A percentile compares a stretch with the other conserved stretches of the same genome.
Evolutionary conservation across 2,113 vertebrate species (phyloP).

Genomic region (Corythornis cristatus): DNA sequence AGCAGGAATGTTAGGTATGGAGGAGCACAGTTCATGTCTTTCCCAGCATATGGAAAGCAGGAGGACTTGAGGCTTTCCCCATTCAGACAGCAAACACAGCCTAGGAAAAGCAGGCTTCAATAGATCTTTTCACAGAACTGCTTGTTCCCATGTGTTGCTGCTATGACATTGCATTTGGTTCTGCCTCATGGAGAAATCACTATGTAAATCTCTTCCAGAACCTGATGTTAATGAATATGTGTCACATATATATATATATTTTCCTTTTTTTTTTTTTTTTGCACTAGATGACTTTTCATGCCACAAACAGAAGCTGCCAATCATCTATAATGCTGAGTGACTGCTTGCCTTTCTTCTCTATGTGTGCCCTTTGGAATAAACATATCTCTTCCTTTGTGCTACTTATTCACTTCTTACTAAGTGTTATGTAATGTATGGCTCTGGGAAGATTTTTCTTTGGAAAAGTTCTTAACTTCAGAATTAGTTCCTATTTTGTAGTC

Average conservation of each 20-base stretch:
- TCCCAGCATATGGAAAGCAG: background rate
- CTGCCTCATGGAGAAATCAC: background rate
- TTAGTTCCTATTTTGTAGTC: background rate
- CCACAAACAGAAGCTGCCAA: background rate
- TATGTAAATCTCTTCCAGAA: background rate
- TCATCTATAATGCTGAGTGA: background rate
- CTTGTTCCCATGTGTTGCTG: background rate
- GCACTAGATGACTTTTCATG: background rate
- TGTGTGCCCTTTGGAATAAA: background rate
- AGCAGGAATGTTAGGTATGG: background rate
- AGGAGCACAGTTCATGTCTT: background rate
- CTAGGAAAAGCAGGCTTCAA: background rate
- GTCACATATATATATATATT: no score
- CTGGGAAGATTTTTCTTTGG: background rate
- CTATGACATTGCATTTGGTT: background rate
- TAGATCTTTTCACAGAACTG: background rate
- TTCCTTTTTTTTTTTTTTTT: background rate
- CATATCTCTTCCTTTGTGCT: background rate
- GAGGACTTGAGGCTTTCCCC: background rate
- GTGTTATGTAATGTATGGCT: background rate
- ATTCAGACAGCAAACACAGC: background rate
- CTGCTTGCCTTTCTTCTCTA: background rate
- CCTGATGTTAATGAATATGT: background rate
- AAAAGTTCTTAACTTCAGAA: background rate
- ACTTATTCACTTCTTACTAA: background rate